phyloP scores from a whole-genome alignment of 2,113 vertebrate species.

The Salvelinus sp. region DNA sequence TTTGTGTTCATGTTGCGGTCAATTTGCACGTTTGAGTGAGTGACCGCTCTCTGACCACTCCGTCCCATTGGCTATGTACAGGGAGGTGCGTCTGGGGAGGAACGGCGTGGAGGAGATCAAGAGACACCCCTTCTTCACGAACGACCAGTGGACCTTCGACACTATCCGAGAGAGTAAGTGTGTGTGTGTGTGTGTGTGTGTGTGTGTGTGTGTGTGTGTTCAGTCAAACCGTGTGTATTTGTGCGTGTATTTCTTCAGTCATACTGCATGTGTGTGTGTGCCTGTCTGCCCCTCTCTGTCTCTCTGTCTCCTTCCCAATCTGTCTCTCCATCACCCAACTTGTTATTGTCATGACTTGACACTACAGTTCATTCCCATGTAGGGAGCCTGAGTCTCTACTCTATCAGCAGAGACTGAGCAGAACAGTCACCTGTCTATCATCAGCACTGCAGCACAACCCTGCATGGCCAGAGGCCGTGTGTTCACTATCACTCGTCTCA shows the following conservation, averaged over 20 bases:
- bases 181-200: slow-evolving; percentile 41
- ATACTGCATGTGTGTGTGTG: background rate
- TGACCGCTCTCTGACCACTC: background rate
- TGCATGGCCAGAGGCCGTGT: too few relatives aligned
- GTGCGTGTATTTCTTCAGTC: background rate
- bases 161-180: slow-evolving; percentile 80
- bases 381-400: too few relatives aligned
- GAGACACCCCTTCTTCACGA: slow-evolving; percentile 92
- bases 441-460: too few relatives aligned
- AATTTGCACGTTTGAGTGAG: too few relatives aligned
- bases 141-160: slow-evolving; percentile 96
- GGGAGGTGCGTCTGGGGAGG: slow-evolving; percentile 64
- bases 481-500: too few relatives aligned
- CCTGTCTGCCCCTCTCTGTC: slow-evolving; percentile 27
- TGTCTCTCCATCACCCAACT: background rate
- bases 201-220: slow-evolving; percentile 37
- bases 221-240: background rate
- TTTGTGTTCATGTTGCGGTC: slow-evolving; percentile 21
- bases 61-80: slow-evolving; percentile 36
- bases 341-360: too few relatives aligned
- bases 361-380: too few relatives aligned
- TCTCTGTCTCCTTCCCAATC: background rate
- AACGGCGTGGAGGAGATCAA: slow-evolving; percentile 95
- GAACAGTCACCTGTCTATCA: too few relatives aligned
- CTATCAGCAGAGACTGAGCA: too few relatives aligned